Evolutionary conservation across 2,113 vertebrate genomes (phyloP), one percentile per base, ranked within the genome.

Genomic region (Apteryx owenii): DNA sequence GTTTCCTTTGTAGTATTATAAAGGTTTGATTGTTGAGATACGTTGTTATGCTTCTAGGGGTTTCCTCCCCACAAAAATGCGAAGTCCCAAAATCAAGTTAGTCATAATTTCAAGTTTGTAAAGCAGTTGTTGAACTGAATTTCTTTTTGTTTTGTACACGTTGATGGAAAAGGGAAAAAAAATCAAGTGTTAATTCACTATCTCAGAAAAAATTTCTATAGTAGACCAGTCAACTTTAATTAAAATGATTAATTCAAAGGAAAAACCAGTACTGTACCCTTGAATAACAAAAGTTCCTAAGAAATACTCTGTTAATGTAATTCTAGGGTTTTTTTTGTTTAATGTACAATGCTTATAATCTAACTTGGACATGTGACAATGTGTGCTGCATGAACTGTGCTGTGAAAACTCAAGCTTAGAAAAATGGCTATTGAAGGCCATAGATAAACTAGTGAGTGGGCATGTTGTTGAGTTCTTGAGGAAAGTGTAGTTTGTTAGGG

Each of bases 41-140:
- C 2, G 1, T 25, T 50, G 13, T 40, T 82, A 62, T 18, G 2
- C 10, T 16, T 44, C 12, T 68, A 0, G 18, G 66, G 26, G 11
- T 72, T 58, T 71, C 12, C 13, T 48, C 10, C 21, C 5, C 10
- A 1, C 40, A 73, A 64, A 65, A 61, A 9, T 58, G 12, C 66
- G 61, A 44, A 51, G 38, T 16, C 22, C 16, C 10, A 5, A 36
- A 60, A 14, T 73, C 54, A 89, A 7, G 13, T 75, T 86, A 20
- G 11, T 80, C 36, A 26, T 73, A 62, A 86, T 46, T 53, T 46
- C 15, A 70, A 33, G 51, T 80, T 89, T 28, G 11, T 81, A 48
- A 85, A 87, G 15, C 36, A 62, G 28, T 70, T 72, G 10, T 56
- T 81, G n/a, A 50, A 61, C n/a, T 60, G 44, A 76, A 85, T 54